These are phyloP conservation scores for Oreochromis grahami DNA, from an alignment of 2,797 vertebrate genomes.

Conservation along the genomic window DNA sequence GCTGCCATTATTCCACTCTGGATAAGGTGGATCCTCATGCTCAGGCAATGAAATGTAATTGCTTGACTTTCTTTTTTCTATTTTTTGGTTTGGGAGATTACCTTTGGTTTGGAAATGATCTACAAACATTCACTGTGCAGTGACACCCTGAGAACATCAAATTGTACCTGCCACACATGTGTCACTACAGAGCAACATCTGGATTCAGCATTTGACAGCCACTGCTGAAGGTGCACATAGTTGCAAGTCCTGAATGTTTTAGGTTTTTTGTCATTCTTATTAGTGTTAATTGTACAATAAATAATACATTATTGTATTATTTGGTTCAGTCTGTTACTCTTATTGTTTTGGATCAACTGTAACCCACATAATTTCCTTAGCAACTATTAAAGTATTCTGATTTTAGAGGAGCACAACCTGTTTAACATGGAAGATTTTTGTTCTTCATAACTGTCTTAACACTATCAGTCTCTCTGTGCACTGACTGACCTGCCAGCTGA, in stretches of 20 bases:
- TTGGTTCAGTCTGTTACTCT: neutral
- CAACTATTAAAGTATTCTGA: neutral
- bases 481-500: neutral
- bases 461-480: neutral
- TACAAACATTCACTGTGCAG: neutral
- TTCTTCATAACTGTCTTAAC: neutral
- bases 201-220: neutral
- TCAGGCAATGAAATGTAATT: neutral
- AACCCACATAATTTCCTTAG: neutral
- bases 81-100: neutral
- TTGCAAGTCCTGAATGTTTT: neutral
- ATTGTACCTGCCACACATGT: neutral
- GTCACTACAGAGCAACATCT: neutral
- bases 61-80: neutral
- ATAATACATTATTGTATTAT: neutral
- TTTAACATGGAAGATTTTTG: neutral
- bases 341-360: neutral
- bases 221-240: neutral
- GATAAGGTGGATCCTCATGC: neutral
- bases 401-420: neutral
- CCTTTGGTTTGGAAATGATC: neutral
- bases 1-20: constrained; percentile 34
- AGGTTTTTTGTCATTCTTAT: neutral
- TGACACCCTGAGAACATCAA: neutral
- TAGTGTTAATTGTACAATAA: neutral